Percentiles rank a stretch among this genome's conserved stretches.
phyloP scores from a whole-genome alignment of 2,888 invertebrate species.

The Ennomos quercinarius region DNA sequence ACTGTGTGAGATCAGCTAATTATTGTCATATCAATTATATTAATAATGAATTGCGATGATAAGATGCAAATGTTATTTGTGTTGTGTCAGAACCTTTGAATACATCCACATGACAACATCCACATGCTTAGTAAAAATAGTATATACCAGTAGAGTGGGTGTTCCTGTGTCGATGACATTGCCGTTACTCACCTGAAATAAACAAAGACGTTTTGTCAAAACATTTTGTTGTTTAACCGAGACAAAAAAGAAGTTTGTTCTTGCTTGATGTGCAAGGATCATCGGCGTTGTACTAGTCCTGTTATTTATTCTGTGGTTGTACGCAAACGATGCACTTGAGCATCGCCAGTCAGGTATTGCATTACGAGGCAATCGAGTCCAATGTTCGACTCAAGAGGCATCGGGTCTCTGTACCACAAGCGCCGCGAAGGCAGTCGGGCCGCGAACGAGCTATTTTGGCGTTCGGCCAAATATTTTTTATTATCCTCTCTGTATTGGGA shows the following conservation, averaged over 20 bases:
- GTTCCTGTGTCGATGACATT: constrained; percentile 85
- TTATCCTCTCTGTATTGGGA: constrained; percentile 70
- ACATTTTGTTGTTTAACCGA: constrained; percentile 20
- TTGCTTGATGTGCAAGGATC: constrained; percentile 16
- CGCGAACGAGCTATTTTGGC: constrained; percentile 73
- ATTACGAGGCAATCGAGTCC: constrained; percentile 65
- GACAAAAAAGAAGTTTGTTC: neutral
- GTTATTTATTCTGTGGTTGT: neutral
- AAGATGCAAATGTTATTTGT: constrained; percentile 20
- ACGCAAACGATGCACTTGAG: constrained; percentile 56
- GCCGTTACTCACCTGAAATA: constrained; percentile 84
- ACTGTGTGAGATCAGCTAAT: constrained; percentile 41
- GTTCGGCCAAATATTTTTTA: constrained; percentile 77
- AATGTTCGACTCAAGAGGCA: constrained; percentile 56
- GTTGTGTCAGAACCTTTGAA: constrained; percentile 19
- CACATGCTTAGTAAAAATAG: constrained; percentile 64
- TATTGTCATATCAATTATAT: constrained; percentile 38
- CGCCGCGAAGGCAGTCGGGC: constrained; percentile 44
- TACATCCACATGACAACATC: constrained; percentile 35
- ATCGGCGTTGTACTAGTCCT: constrained; percentile 14
- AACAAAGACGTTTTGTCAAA: constrained; percentile 31
- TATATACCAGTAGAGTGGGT: constrained; percentile 83
- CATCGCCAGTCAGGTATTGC: constrained; percentile 56
- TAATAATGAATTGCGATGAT: constrained; percentile 31
- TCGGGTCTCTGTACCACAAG: constrained; percentile 31